Evolutionary conservation across 2,888 invertebrate genomes (phyloP), one percentile per base, ranked within the genome.

Genomic region (Drosophila nr. perissopoda): DNA sequence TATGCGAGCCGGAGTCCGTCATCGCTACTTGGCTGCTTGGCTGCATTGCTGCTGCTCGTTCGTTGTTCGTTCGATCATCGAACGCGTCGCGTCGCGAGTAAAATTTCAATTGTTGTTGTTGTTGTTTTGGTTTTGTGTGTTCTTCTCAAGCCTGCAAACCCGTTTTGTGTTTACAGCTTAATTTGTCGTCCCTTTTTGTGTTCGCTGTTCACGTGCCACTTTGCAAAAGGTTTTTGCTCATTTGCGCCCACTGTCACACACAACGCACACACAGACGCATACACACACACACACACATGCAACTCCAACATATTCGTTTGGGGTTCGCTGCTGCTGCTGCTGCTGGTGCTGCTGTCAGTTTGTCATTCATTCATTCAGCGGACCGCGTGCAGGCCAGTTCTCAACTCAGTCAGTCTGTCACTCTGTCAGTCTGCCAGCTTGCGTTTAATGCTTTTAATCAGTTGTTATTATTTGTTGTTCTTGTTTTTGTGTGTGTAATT

Each of bases 131-230:
- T 29, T 27, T 58, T 52, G 73, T 51, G 60, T 56, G 52, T 54
- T 52, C 65, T 40, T 45, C 58, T 51, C 65, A 31, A 65, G 69
- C 76, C 85, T 76, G 83, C 77, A 80, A 78, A 78, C 78, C 80
- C 71, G 78, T 78, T 78, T 78, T 85, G 87, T 84, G 87, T 84
- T 83, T 89, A 85, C 85, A 85, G 85, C 85, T 85, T 89, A 85
- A 85, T 85, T 89, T 85, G 77, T 45, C 45, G 52, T 56, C 57
- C 72, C 72, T 72, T 56, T 53, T 25, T 62, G 57, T 27, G 51
- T 58, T 57, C 59, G 64, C 27, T 67, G 69, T 82, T 87, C 85
- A 87, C 90, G 85, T 87, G 85, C 90, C 90, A 77, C 79, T 73
- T 75, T 80, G 63, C 83, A 76, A 73, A 83, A 74, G 80, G 85